phyloP scores from a whole-genome alignment of 2,888 invertebrate genomes.

The Drosophila demipolita region DNA sequence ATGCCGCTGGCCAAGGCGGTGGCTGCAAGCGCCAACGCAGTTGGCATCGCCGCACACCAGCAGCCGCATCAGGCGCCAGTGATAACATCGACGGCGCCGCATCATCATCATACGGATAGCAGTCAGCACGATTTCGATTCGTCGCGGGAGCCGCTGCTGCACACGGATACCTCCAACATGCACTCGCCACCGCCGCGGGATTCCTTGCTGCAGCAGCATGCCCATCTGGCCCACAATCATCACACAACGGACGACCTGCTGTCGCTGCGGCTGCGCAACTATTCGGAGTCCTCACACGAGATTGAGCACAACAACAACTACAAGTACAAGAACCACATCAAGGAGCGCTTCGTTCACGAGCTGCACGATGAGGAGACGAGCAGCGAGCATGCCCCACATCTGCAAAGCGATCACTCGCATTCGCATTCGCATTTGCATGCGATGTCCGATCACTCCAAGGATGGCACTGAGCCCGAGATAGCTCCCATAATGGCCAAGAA shows the following conservation, averaged over 20 bases:
- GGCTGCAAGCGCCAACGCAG: conserved; percentile 29
- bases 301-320: conserved; percentile 87
- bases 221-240: conserved; percentile 68
- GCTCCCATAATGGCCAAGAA: conserved; percentile 83
- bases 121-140: conserved; percentile 85
- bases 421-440: conserved; percentile 83
- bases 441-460: conserved; percentile 83
- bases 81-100: conserved; percentile 84
- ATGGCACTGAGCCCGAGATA: conserved; percentile 83
- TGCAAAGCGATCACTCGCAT: conserved; percentile 83
- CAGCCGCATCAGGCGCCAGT: conserved; percentile 85
- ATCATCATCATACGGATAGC: conserved; percentile 83
- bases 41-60: conserved; percentile 68
- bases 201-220: conserved; percentile 67
- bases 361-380: conserved; percentile 84
- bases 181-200: conserved; percentile 82
- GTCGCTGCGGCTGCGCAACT: conserved; percentile 83
- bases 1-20: conserved; percentile 41
- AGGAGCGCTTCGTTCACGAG: conserved; percentile 91
- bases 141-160: conserved; percentile 82
- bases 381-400: conserved; percentile 84
- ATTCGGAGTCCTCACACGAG: conserved; percentile 85
- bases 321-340: conserved; percentile 98
- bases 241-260: conserved; percentile 79
- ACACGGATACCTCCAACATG: conserved; percentile 83